phyloP scores from a whole-genome alignment of 2,797 vertebrate species.

The Glyptemys insculpta region DNA sequence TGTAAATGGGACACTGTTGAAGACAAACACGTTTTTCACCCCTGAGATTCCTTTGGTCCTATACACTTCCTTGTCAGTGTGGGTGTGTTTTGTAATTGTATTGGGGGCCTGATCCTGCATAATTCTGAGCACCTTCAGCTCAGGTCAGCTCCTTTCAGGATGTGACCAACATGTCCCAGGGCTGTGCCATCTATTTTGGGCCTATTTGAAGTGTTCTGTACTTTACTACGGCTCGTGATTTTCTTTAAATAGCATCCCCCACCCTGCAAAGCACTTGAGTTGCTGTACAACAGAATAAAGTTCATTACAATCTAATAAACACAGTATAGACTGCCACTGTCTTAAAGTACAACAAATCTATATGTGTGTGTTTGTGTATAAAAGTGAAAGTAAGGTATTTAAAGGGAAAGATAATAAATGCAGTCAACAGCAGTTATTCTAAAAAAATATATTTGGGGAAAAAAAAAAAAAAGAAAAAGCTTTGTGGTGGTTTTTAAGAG shows the following conservation, averaged over 20 bases:
- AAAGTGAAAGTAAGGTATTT: rapidly evolving
- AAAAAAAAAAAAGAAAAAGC: not conserved
- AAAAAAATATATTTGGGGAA: not conserved
- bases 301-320: rapidly evolving
- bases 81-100: conserved; percentile 52
- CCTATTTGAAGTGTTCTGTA: conserved; percentile 23
- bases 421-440: not conserved
- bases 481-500: not conserved
- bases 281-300: not conserved
- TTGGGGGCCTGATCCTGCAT: not conserved
- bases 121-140: not conserved
- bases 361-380: not conserved
- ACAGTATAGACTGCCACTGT: rapidly evolving
- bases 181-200: not conserved
- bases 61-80: not conserved
- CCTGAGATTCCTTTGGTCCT: not conserved
- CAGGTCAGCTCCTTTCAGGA: not conserved
- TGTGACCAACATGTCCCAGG: rapidly evolving
- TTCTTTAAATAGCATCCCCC: conserved; percentile 5
- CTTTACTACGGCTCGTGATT: not conserved
- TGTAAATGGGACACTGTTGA: not conserved
- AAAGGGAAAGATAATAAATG: not conserved
- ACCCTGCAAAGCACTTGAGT: not conserved
- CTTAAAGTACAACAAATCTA: rapidly evolving
- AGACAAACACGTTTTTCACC: not conserved